phyloP scores from a whole-genome alignment of 2,888 invertebrate genomes.

The Lacanobia oleracea region DNA sequence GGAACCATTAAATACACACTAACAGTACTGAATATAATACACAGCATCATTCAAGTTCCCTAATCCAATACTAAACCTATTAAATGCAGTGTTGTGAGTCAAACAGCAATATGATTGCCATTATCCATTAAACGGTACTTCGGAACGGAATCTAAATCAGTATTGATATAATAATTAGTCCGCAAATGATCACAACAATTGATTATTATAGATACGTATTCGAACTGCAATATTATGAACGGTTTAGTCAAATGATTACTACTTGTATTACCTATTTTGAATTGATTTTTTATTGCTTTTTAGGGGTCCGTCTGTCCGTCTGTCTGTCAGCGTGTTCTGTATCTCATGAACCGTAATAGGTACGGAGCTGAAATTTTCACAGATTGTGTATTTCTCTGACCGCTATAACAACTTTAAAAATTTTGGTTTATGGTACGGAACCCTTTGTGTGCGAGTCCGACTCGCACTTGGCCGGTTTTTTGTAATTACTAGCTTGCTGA shows the following conservation, averaged over 20 bases:
- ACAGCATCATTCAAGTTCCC: not conserved
- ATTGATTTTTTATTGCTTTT: no score
- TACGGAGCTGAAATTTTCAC: no score
- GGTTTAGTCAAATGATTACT: not conserved
- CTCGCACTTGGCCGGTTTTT: no score
- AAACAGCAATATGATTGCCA: slow-evolving; percentile 27
- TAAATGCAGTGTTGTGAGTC: slow-evolving; percentile 21
- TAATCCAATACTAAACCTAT: slow-evolving; percentile 20
- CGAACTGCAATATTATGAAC: not conserved
- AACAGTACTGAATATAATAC: not conserved
- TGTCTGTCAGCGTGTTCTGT: no score
- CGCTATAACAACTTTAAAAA: no score
- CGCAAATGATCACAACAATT: slow-evolving; percentile 22
- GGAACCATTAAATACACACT: not conserved
- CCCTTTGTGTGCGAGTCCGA: no score
- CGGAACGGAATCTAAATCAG: slow-evolving; percentile 19
- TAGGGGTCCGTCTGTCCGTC: no score
- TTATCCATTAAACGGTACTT: slow-evolving; percentile 18
- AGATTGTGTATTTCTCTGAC: no score
- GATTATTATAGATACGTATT: slow-evolving; percentile 5
- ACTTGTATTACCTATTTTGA: no score
- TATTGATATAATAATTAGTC: slow-evolving; percentile 32
- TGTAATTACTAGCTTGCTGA: no score
- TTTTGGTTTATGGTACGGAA: no score
- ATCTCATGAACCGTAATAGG: no score